phyloP scores from a whole-genome alignment of 2,888 invertebrate genomes.

The Apamea anceps region DNA sequence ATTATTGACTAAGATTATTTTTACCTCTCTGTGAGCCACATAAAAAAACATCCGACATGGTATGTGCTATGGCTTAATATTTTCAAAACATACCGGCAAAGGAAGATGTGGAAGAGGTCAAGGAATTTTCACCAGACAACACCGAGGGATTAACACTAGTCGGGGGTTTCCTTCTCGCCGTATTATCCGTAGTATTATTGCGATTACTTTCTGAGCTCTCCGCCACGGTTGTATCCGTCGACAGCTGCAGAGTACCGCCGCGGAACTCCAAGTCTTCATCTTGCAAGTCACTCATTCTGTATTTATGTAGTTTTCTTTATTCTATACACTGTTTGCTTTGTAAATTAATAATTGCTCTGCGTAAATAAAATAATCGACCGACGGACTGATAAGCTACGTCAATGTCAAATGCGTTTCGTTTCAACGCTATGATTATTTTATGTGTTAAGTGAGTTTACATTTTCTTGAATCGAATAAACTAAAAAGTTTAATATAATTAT shows the following conservation, averaged over 20 bases:
- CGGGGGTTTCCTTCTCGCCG: constrained; percentile 74
- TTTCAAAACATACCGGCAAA: constrained; percentile 80
- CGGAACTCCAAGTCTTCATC: constrained; percentile 91
- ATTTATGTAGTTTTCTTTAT: constrained; percentile 41
- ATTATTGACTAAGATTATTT: constrained; percentile 21
- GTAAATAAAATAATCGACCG: constrained; percentile 84
- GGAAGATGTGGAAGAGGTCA: constrained; percentile 86
- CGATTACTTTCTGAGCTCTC: constrained; percentile 72
- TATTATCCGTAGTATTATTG: constrained; percentile 72
- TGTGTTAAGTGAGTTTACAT: not conserved
- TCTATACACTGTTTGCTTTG: constrained; percentile 48
- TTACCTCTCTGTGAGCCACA: constrained; percentile 46
- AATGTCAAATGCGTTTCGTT: constrained; percentile 67
- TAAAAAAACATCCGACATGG: constrained; percentile 41
- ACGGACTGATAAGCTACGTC: constrained; percentile 68
- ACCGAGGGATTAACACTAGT: constrained; percentile 83
- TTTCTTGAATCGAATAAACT: not conserved
- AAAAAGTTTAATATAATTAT: too few species aligned
- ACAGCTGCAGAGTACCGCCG: constrained; percentile 88
- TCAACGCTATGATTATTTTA: constrained; percentile 18
- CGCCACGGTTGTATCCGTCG: constrained; percentile 75
- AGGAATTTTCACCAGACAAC: constrained; percentile 86
- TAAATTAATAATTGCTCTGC: constrained; percentile 63
- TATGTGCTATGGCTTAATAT: constrained; percentile 25
- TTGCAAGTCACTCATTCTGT: constrained; percentile 84